Percentiles rank a stretch among this genome's conserved stretches.
These are phyloP conservation scores for Chironomus striatipennis DNA, from an alignment of 1,140 invertebrate species.

Conservation along the genomic window DNA sequence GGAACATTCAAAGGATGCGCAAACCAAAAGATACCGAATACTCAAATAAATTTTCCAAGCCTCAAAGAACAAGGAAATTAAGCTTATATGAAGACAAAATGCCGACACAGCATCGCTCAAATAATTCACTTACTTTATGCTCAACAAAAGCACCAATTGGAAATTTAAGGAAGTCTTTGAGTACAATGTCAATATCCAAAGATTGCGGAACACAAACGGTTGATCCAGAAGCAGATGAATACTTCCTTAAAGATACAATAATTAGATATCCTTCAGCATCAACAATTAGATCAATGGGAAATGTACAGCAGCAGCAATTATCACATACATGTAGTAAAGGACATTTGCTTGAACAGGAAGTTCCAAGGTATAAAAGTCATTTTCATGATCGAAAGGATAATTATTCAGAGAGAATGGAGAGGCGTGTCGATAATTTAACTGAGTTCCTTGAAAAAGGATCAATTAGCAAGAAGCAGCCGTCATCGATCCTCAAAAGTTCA, in stretches of 20 bases:
- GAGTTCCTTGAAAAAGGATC: background rate
- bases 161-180: background rate
- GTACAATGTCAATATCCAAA: background rate
- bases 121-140: background rate
- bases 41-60: background rate
- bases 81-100: background rate
- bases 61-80: background rate
- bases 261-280: slow-evolving; percentile 19
- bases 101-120: background rate
- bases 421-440: background rate
- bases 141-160: background rate
- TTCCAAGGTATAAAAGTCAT: background rate
- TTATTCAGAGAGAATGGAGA: background rate
- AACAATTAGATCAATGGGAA: background rate
- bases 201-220: background rate
- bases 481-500: background rate
- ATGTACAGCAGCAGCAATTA: background rate
- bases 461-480: background rate
- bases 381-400: background rate
- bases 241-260: background rate
- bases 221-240: background rate
- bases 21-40: background rate
- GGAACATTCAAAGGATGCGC: background rate
- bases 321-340: background rate
- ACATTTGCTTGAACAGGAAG: background rate